Base-by-base conservation (phyloP, 2,888 invertebrate species). In the Priocnemis perturbator region DNA sequence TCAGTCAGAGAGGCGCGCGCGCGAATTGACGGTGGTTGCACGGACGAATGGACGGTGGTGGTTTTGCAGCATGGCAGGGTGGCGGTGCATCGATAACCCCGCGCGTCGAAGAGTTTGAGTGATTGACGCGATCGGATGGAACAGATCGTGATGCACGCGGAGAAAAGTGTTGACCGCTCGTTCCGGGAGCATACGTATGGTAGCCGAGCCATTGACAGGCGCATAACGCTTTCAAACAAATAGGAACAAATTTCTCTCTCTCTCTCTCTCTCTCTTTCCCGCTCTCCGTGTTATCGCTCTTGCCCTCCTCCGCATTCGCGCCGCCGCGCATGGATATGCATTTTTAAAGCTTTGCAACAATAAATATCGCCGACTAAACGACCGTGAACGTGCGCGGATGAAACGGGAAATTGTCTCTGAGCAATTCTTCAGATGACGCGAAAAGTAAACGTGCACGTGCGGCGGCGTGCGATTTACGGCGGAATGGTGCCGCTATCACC, bases 111-210 rank as follows among this genome's bases (percentile, higher is more conserved):
- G 78, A 83, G 77, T 81, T 81, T 77, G 84, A 84, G 72, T 85
- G 85, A 85, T 85, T 85, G 85, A 84, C 85, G 79, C 79, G 76
- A 77, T 78, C 77, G 81, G 76, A 75, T 73, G 77, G 73, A 81
- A 83, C 77, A 78, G 80, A 80, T 80, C 80, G 80, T 78, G 80
- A 80, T 80, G 80, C 78, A 65, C 70, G 71, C 69, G 74, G 76
- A 80, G 80, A 80, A 80, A 80, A 80, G 80, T 80, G 80, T 80
- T 80, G 80, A 80, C 80, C 80, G 80, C 73, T 80, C 80, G 80
- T 80, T 80, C 80, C 80, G 81, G 78, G 63, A 77, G 67, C 79
- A 74, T 79, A 77, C 79, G 79, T 74, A 64, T 64, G 65, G 64
- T 60, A 67, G 68, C 67, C 80, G 79, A 70, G 66, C 80, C 80